phyloP scores from a whole-genome alignment of 2,888 invertebrate species.

The Dynastes grantii region DNA sequence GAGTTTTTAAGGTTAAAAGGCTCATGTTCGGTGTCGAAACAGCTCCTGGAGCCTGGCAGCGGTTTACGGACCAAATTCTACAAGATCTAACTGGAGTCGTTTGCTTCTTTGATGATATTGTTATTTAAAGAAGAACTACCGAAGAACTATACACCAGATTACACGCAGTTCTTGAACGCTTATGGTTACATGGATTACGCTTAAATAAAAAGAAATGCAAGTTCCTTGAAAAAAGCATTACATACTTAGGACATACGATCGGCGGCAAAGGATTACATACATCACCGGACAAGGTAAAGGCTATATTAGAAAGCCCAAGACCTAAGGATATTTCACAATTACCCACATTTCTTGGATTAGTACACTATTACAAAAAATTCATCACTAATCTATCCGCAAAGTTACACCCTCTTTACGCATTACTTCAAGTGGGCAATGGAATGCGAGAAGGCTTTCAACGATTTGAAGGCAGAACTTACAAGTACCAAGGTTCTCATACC shows the following conservation, averaged over 20 bases:
- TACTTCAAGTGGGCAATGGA: conserved; percentile 14
- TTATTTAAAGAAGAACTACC: background rate
- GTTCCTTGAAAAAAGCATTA: no score
- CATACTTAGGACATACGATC: no score
- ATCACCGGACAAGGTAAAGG: no score
- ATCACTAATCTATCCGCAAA: background rate
- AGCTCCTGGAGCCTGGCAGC: conserved; percentile 48
- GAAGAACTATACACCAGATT: no score
- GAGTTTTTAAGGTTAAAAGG: conserved; percentile 58
- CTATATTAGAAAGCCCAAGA: no score
- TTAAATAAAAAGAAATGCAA: background rate
- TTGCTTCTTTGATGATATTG: background rate
- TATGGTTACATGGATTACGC: background rate
- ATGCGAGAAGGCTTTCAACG: no score
- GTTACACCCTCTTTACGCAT: conserved; percentile 44
- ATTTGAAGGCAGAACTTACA: no score
- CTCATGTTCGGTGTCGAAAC: conserved; percentile 43
- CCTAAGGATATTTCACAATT: no score
- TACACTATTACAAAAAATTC: no score
- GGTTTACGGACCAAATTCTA: background rate
- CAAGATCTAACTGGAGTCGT: background rate
- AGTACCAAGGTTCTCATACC: no score
- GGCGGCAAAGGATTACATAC: no score
- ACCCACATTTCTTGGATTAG: no score
- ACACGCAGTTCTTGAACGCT: background rate